Evolutionary conservation across 92 coral and sea anemone species (phyloP).

Genomic region (Scolanthus callimorphus): DNA sequence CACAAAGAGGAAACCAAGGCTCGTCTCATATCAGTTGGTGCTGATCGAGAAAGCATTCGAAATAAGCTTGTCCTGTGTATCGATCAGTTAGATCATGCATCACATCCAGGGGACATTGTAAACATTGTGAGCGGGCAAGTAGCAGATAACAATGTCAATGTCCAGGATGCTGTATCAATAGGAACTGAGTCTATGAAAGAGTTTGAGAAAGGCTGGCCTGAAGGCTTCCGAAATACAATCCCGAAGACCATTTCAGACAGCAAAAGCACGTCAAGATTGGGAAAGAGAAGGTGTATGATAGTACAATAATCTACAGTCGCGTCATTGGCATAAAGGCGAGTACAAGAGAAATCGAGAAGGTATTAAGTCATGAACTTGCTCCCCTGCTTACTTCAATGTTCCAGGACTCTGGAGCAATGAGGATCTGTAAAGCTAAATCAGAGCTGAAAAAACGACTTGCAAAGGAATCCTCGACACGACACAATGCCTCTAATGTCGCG

Average conservation of each 20-base stretch:
- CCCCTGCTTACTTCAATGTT: conserved; percentile 53
- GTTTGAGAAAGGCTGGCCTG: conserved; percentile 44
- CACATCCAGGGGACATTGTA: conserved; percentile 40
- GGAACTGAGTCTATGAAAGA: conserved; percentile 40
- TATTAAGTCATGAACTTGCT: conserved; percentile 31
- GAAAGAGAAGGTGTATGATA: conserved; percentile 17
- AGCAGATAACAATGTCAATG: conserved; percentile 38
- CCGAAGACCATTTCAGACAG: conserved; percentile 38
- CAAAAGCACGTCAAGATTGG: conserved; percentile 21
- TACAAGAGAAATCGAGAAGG: conserved; percentile 19
- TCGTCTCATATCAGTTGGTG: conserved; percentile 24
- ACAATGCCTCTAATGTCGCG: conserved; percentile 7
- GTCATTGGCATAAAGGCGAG: conserved; percentile 30
- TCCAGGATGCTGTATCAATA: conserved; percentile 35
- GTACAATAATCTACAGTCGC: conserved; percentile 14
- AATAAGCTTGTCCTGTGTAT: conserved; percentile 45
- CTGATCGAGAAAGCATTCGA: conserved; percentile 40
- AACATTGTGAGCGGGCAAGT: conserved; percentile 58
- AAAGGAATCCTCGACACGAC: conserved; percentile 23
- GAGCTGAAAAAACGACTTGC: conserved; percentile 56
- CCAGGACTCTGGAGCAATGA: conserved; percentile 38
- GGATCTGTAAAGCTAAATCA: conserved; percentile 45
- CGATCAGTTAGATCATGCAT: conserved; percentile 32
- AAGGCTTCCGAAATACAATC: conserved; percentile 30
- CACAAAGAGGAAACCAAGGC: conserved; percentile 51